Conservation (phyloP, 1,140 invertebrate species). For the Mamestra configurata region DNA sequence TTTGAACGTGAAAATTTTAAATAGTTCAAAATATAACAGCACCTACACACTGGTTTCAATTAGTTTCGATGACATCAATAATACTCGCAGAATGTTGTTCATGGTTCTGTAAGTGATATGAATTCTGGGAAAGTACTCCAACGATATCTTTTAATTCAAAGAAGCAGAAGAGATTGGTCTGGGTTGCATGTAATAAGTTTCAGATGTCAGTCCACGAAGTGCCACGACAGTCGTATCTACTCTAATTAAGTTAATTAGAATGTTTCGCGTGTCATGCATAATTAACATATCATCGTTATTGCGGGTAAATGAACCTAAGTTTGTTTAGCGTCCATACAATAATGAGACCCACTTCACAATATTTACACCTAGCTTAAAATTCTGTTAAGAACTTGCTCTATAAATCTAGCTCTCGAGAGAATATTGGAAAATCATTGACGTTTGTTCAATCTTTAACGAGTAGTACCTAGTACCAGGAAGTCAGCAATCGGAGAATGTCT, state of each 20-base stretch:
- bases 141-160: neutral
- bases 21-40: neutral
- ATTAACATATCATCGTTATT: slow-evolving; percentile 58
- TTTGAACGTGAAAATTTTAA: neutral
- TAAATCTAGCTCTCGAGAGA: neutral
- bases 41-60: neutral
- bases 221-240: slow-evolving; percentile 37
- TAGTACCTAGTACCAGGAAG: slow-evolving; percentile 72
- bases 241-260: slow-evolving; percentile 61
- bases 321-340: slow-evolving; percentile 25
- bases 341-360: neutral
- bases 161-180: neutral
- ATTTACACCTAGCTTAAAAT: neutral
- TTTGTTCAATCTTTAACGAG: slow-evolving; percentile 4
- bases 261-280: slow-evolving; percentile 53
- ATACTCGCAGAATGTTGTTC: neutral
- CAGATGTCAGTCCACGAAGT: slow-evolving; percentile 3
- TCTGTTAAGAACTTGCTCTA: no score
- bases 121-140: neutral
- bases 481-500: slow-evolving; percentile 68
- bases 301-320: slow-evolving; percentile 61
- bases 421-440: neutral
- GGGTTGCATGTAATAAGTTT: neutral
- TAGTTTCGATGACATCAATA: neutral
- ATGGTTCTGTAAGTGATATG: neutral